These are phyloP conservation scores for Scomber colias DNA, from an alignment of 2,113 vertebrate genomes.

Conservation along the genomic window DNA sequence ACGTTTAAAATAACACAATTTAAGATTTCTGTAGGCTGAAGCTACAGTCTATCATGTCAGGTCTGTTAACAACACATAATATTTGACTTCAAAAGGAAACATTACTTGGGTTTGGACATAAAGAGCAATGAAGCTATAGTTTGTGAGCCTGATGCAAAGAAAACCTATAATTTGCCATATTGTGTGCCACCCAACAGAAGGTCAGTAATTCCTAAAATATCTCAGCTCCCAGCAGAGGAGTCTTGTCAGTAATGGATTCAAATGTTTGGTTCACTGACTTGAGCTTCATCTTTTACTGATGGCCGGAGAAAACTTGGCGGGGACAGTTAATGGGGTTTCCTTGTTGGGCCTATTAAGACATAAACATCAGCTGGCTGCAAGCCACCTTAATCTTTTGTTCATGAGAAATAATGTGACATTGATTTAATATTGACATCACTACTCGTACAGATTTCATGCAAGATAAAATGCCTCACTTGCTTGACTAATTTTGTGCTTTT, in stretches of 20 bases:
- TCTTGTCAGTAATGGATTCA: neutral
- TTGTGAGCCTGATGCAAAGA: neutral
- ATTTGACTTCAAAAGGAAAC: too few species aligned
- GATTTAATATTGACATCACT: conserved; percentile 22
- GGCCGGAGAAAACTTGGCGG: conserved; percentile 2
- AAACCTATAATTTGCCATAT: neutral
- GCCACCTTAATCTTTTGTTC: neutral
- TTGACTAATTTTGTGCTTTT: neutral
- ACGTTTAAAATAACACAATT: too few species aligned
- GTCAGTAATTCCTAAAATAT: conserved; percentile 10
- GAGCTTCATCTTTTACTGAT: neutral
- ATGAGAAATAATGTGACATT: neutral
- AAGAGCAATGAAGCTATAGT: neutral
- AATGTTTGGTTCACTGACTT: neutral
- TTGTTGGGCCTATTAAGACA: conserved; percentile 12
- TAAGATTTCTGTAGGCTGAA: too few species aligned
- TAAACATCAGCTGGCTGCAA: neutral
- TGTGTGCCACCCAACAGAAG: neutral
- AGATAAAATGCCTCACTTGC: neutral
- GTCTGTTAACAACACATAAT: too few species aligned
- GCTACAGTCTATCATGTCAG: too few species aligned
- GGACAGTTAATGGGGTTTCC: conserved; percentile 17
- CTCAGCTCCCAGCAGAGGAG: neutral
- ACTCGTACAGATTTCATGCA: neutral
- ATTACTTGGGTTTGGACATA: neutral